A percentile compares a stretch with the other conserved stretches of the same genome.
phyloP scores from a whole-genome alignment of 2,888 invertebrate genomes.

The Malthinus flaveolus region DNA sequence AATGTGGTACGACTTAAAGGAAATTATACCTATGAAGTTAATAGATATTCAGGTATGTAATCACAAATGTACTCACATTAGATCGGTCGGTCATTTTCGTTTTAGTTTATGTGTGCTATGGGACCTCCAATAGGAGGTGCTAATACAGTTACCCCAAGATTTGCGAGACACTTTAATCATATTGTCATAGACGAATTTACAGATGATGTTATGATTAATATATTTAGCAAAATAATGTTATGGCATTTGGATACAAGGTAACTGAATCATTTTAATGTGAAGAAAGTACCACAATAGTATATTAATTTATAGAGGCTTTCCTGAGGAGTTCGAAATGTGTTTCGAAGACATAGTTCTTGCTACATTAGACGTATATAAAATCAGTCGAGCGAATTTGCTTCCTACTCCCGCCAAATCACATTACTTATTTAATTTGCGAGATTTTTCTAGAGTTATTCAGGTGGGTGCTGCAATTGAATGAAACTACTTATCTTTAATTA shows the following conservation, averaged over 20 bases:
- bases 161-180: slow-evolving; percentile 84
- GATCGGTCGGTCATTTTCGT: slow-evolving; percentile 31
- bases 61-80: neutral
- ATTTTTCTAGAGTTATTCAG: slow-evolving; percentile 90
- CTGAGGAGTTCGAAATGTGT: slow-evolving; percentile 91
- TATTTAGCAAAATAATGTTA: slow-evolving; percentile 86
- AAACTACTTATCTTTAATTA: neutral
- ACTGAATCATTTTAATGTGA: neutral
- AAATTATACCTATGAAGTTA: slow-evolving; percentile 74
- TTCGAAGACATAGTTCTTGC: slow-evolving; percentile 86
- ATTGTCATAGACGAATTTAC: slow-evolving; percentile 88
- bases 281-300: no score
- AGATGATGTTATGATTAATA: slow-evolving; percentile 79
- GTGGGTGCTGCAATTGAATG: slow-evolving; percentile 50
- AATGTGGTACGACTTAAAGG: slow-evolving; percentile 88
- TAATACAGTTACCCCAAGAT: slow-evolving; percentile 82
- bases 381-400: slow-evolving; percentile 77
- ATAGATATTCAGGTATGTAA: slow-evolving; percentile 77
- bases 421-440: slow-evolving; percentile 92
- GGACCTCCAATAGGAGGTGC: slow-evolving; percentile 76
- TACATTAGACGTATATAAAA: slow-evolving; percentile 85
- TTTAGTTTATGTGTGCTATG: slow-evolving; percentile 85
- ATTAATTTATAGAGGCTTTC: slow-evolving; percentile 73
- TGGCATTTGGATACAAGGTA: slow-evolving; percentile 96
- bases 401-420: slow-evolving; percentile 94